Percentiles rank a stretch among this genome's conserved stretches.
phyloP scores from a whole-genome alignment of 2,888 invertebrate species.

The Parnassius glacialis region DNA sequence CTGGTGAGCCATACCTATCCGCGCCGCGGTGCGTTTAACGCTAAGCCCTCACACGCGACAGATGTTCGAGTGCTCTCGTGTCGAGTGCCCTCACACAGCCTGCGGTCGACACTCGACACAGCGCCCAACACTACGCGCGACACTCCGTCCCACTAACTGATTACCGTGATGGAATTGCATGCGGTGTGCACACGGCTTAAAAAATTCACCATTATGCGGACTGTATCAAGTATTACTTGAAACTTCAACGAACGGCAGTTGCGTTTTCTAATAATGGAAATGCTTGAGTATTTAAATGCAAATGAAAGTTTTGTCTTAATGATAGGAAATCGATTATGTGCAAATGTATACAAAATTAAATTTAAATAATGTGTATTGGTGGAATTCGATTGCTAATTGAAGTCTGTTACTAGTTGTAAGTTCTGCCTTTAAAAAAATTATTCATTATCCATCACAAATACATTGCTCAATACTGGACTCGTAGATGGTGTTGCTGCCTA shows the following conservation, averaged over 20 bases:
- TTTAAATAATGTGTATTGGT: too few relatives aligned
- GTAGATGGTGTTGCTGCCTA: too few relatives aligned
- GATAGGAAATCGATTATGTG: neutral
- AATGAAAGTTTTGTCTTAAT: conserved; percentile 19
- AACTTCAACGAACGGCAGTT: conserved; percentile 11
- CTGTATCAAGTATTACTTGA: conserved; percentile 19
- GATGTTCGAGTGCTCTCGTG: conserved; percentile 61
- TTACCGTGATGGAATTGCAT: conserved; percentile 23
- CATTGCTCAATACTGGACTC: too few relatives aligned
- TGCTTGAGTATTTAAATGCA: conserved; percentile 10
- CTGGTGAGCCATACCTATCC: conserved; percentile 10
- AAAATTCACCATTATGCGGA: conserved; percentile 21
- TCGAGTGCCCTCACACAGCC: conserved; percentile 54
- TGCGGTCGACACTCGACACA: conserved; percentile 46
- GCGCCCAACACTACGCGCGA: conserved; percentile 26
- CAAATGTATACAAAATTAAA: too few relatives aligned
- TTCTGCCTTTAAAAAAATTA: too few relatives aligned
- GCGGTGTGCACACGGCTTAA: conserved; percentile 23
- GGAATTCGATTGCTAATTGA: too few relatives aligned
- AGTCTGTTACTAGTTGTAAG: too few relatives aligned
- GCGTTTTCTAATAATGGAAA: conserved; percentile 20
- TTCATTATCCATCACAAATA: too few relatives aligned
- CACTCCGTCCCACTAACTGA: conserved; percentile 27
- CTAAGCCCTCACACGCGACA: conserved; percentile 50
- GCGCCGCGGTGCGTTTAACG: conserved; percentile 26